phyloP scores from a whole-genome alignment of 1,140 invertebrate species.

The Schmidtea mediterranea region DNA sequence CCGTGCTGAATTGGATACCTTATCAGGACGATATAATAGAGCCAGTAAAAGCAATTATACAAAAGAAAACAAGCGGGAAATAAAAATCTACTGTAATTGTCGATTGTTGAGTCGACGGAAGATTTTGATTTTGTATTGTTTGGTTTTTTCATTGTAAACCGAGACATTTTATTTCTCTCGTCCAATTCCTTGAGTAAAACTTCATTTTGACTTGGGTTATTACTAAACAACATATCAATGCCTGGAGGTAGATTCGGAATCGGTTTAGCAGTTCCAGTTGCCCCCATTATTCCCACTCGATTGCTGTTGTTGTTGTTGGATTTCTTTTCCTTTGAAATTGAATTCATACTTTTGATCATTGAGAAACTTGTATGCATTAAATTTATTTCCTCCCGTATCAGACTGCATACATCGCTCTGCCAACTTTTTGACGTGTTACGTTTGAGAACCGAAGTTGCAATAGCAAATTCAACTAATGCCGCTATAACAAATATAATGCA shows the following conservation, averaged over 20 bases:
- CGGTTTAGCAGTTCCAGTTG: not conserved
- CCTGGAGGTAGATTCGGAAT: not conserved
- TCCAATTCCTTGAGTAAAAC: not conserved
- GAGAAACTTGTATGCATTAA: not conserved
- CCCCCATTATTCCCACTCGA: not conserved
- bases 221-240: not conserved
- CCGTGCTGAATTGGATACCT: not conserved
- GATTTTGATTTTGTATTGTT: not conserved
- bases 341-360: not conserved
- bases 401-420: not conserved
- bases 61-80: constrained; percentile 2
- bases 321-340: not conserved
- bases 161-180: not conserved
- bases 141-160: not conserved
- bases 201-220: not conserved
- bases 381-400: not conserved
- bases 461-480: constrained; percentile 3
- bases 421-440: not conserved
- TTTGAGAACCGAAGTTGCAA: not conserved
- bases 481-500: constrained; percentile 1
- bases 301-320: not conserved
- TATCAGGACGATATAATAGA: not conserved
- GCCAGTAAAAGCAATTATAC: constrained; percentile 6
- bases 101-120: not conserved
- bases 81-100: not conserved